Conservation (phyloP, 2,113 vertebrate genomes). For the Numenius arquata region DNA sequence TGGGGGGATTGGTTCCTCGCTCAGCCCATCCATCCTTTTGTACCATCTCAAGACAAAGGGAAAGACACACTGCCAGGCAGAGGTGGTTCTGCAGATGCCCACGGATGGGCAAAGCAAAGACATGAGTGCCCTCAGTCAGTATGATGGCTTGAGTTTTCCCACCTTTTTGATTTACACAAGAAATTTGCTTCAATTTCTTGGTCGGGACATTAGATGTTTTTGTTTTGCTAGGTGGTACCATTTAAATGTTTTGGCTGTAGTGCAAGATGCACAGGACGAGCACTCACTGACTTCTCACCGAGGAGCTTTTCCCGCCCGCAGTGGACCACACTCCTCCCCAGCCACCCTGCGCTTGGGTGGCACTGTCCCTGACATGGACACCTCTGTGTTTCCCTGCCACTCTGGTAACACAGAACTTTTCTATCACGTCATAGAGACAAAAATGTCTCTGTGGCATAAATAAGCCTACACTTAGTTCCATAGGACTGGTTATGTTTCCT, state of each 20-base stretch:
- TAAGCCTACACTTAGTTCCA: background rate
- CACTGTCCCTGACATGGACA: accelerated
- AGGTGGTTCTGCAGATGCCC: no score
- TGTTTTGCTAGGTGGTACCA: no score
- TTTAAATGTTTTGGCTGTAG: no score
- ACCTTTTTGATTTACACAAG: no score
- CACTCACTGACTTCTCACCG: no score
- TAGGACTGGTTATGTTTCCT: background rate
- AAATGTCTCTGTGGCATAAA: background rate
- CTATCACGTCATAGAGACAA: background rate
- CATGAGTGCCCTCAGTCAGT: no score
- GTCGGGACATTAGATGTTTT: no score
- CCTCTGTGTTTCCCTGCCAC: background rate
- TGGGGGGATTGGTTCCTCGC: accelerated
- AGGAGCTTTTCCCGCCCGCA: accelerated
- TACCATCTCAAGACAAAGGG: background rate
- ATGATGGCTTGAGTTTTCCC: no score
- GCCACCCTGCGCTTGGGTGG: accelerated
- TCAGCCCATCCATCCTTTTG: background rate
- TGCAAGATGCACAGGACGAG: no score
- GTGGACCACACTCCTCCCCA: background rate
- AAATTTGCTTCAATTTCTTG: no score
- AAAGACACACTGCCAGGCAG: no score
- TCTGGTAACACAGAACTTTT: background rate
- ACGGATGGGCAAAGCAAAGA: no score